These are phyloP conservation scores for Callopanchax toddi DNA, from an alignment of 2,113 vertebrate species.

Conservation along the genomic window DNA sequence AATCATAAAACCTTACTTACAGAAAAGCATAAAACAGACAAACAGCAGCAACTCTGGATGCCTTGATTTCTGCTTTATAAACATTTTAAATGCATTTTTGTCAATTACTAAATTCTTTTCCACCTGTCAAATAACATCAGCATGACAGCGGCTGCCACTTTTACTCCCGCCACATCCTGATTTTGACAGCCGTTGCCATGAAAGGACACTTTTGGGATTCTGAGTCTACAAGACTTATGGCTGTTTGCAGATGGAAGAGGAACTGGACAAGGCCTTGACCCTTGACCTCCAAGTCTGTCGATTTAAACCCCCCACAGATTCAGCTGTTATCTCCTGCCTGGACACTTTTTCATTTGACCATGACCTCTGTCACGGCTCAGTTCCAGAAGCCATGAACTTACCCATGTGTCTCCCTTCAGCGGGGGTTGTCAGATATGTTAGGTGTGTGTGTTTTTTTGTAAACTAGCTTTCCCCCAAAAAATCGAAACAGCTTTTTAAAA, in stretches of 20 bases:
- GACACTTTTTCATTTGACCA: slow-evolving; percentile 31
- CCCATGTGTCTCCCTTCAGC: background rate
- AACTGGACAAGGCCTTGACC: slow-evolving; percentile 56
- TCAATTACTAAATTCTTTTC: background rate
- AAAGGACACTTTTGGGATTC: slow-evolving; percentile 2
- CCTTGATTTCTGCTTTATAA: background rate
- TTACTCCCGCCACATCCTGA: slow-evolving; percentile 4
- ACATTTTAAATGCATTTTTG: background rate
- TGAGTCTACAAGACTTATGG: slow-evolving; percentile 43
- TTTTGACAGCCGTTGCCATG: slow-evolving; percentile 18
- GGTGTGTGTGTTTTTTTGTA: too few relatives aligned
- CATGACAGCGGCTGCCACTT: background rate
- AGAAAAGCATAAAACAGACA: background rate
- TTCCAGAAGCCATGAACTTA: slow-evolving; percentile 34
- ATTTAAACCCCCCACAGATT: slow-evolving; percentile 44
- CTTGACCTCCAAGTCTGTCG: slow-evolving; percentile 47
- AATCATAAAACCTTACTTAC: background rate
- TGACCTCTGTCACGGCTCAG: slow-evolving; percentile 61
- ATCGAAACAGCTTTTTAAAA: too few relatives aligned
- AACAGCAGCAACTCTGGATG: background rate
- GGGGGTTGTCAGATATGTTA: background rate
- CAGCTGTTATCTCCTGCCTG: slow-evolving; percentile 37
- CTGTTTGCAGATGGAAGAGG: slow-evolving; percentile 28
- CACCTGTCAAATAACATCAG: background rate
- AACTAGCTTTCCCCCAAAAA: too few relatives aligned